These are phyloP conservation scores for Antedon mediterranea DNA, from an alignment of 53 echinoderm and acorn worm species.

Conservation along the genomic window DNA sequence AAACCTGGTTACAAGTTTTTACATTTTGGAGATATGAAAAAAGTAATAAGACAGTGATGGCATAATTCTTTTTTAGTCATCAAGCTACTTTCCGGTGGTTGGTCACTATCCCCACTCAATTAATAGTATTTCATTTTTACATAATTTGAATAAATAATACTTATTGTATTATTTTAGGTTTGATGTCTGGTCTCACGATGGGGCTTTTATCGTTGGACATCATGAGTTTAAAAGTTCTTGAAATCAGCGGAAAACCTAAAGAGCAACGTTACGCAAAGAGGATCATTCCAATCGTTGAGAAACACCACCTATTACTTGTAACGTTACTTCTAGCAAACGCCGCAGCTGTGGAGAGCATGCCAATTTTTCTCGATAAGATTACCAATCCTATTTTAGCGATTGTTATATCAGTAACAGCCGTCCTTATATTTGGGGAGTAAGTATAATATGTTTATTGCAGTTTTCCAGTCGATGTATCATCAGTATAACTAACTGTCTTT, in stretches of 20 bases:
- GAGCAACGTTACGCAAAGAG: slow-evolving; percentile 49
- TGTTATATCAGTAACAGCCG: slow-evolving; percentile 58
- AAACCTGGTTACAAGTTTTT: too few species aligned
- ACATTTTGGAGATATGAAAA: too few species aligned
- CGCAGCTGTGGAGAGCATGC: slow-evolving; percentile 77
- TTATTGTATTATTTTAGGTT: too few species aligned
- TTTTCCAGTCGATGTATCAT: neutral
- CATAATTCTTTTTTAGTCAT: too few species aligned
- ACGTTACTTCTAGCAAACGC: slow-evolving; percentile 70
- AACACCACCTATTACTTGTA: slow-evolving; percentile 54
- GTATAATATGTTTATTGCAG: neutral
- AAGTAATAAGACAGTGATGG: too few species aligned
- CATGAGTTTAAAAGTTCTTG: slow-evolving; percentile 54
- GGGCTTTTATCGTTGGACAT: slow-evolving; percentile 67
- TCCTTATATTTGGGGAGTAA: slow-evolving; percentile 71
- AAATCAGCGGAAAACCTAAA: slow-evolving; percentile 48
- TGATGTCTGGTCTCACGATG: slow-evolving; percentile 77
- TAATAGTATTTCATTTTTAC: too few species aligned
- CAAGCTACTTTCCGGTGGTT: too few species aligned
- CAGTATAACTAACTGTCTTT: too few species aligned
- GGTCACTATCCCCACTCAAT: too few species aligned
- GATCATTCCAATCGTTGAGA: slow-evolving; percentile 52
- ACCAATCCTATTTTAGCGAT: slow-evolving; percentile 44
- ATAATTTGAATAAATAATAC: too few species aligned
- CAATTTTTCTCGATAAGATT: slow-evolving; percentile 51